These are phyloP conservation scores for Drosophila macrospina DNA, from an alignment of 2,888 invertebrate genomes.

Conservation along the genomic window DNA sequence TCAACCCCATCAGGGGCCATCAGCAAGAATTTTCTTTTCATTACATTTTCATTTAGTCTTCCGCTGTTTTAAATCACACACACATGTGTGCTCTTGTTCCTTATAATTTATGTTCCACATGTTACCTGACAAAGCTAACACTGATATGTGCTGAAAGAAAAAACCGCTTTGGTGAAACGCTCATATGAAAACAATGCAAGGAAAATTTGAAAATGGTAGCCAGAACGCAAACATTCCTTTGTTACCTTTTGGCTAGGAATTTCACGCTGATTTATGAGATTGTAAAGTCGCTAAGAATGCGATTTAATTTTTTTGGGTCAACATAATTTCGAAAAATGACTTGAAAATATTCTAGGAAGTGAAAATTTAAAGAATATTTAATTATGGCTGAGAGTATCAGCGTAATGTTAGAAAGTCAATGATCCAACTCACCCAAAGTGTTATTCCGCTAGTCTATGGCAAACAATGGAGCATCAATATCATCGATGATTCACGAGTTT, in stretches of 20 bases:
- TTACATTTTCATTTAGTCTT: conserved; percentile 55
- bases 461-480: conserved; percentile 46
- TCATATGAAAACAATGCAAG: conserved; percentile 59
- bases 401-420: conserved; percentile 41
- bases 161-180: conserved; percentile 29
- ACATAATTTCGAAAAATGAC: conserved; percentile 8
- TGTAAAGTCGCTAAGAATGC: conserved; percentile 35
- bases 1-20: conserved; percentile 23
- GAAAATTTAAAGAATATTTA: background rate
- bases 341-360: conserved; percentile 3
- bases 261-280: conserved; percentile 76
- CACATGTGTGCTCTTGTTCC: conserved; percentile 37
- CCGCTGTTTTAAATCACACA: conserved; percentile 49
- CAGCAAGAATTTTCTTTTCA: conserved; percentile 38
- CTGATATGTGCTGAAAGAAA: conserved; percentile 39
- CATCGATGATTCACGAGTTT: conserved; percentile 70
- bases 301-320: conserved; percentile 24
- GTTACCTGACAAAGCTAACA: conserved; percentile 69
- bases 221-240: conserved; percentile 56
- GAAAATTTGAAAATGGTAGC: conserved; percentile 51
- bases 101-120: conserved; percentile 77
- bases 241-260: conserved; percentile 63
- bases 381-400: background rate
- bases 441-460: conserved; percentile 24
- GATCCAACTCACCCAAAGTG: conserved; percentile 31